Conservation (phyloP, 2,888 invertebrate genomes). For the Cryptus armator region DNA sequence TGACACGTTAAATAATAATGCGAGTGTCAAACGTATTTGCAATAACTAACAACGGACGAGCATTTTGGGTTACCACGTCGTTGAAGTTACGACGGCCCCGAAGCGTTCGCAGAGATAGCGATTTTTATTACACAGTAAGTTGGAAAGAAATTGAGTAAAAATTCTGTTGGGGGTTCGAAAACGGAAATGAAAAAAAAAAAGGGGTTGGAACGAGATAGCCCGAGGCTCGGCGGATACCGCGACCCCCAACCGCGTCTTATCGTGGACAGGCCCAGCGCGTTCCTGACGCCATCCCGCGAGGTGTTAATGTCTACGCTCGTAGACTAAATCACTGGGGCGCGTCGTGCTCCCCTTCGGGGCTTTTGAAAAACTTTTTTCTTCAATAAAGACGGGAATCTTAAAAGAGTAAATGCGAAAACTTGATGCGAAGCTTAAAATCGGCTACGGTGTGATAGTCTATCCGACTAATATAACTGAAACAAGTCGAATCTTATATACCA, state of each 20-base stretch:
- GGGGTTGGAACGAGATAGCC: constrained; percentile 49
- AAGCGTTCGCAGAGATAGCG: constrained; percentile 48
- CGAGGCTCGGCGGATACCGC: constrained; percentile 42
- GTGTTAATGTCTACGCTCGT: constrained; percentile 59
- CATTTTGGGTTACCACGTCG: neutral
- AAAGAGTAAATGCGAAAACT: neutral
- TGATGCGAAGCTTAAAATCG: neutral
- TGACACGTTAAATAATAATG: constrained; percentile 39
- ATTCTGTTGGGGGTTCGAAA: constrained; percentile 25
- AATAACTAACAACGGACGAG: neutral
- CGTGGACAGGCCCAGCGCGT: constrained; percentile 46
- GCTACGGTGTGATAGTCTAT: neutral
- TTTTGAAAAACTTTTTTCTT: constrained; percentile 33
- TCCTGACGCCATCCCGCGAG: constrained; percentile 42
- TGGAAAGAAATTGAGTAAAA: constrained; percentile 22
- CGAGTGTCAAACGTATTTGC: neutral
- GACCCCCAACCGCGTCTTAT: constrained; percentile 35
- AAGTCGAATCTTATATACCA: neutral
- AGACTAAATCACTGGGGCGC: constrained; percentile 41
- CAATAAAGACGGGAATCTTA: neutral
- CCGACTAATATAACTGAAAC: neutral
- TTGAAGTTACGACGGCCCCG: constrained; percentile 7
- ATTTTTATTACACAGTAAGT: constrained; percentile 41
- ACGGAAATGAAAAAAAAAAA: constrained; percentile 22
- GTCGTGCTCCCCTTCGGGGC: constrained; percentile 34